Base-by-base conservation (phyloP, 2,113 vertebrate genomes). In the Cyanoramphus novaezelandiae region DNA sequence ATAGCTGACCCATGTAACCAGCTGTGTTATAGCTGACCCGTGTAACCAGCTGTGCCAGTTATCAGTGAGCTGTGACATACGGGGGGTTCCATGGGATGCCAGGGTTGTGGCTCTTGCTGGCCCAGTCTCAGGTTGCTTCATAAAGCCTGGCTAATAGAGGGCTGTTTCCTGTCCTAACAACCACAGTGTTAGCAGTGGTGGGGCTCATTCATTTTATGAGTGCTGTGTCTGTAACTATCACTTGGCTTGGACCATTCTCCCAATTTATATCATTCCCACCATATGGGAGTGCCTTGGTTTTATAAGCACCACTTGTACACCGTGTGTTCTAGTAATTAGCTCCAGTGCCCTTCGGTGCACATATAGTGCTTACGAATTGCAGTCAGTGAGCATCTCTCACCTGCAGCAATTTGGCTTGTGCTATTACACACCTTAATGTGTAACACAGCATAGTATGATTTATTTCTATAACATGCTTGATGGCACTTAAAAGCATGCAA, bases 311-410 rank as follows among this genome's bases (percentile, higher is more conserved):
- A 29, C 46, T 89, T 71, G 17, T 52, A 35, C 23, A 14, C 2
- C 0, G 0, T 49, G 25, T 86, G 65, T 60, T 70, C 39, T 76
- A n/a, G 4, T 89, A 81, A 95, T 91, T 71, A 82, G 47, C 35
- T 84, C 24, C 81, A 69, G 0, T 82, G 74, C n/a, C 76, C 86
- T 83, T 90, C 28, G 14, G 44, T 65, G 31, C 60, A 69, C 49
- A 62, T 52, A 7, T 37, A 47, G 13, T 71, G 77, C 41, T 85
- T 88, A 75, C 64, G 62, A 91, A 88, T 90, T 90, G 49, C 37
- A 57, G 69, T 75, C 92, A 82, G 72, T 65, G 57, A 95, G 41
- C 35, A 44, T 25, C 63, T 89, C 77, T 91, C 57, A 64, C 44
- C 69, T 76, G 74, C 39, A 69, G 52, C 46, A 69, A 37, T 46